Conservation (phyloP, 2,113 vertebrate species). For the Rhizomys pruinosus region DNA sequence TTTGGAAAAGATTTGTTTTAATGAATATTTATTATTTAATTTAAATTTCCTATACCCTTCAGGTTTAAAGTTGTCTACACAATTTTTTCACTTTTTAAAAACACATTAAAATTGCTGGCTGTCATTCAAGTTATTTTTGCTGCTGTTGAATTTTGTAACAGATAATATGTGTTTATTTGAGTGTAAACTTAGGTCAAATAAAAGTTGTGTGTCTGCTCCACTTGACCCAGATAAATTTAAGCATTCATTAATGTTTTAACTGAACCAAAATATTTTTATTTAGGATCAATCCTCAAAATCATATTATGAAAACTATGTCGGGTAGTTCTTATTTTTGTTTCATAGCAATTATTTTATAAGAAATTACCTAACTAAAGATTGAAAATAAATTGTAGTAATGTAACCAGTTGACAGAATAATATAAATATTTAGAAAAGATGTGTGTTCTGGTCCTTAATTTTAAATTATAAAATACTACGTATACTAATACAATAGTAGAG, state of each 20-base stretch:
- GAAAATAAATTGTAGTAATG: not conserved
- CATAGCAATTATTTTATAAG: not conserved
- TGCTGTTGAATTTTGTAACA: not conserved
- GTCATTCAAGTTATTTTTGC: not conserved
- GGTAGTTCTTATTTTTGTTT: not conserved
- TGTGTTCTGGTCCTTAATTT: not conserved
- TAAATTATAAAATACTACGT: not conserved
- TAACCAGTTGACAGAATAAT: not conserved
- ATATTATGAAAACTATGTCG: not conserved
- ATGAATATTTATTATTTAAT: conserved; percentile 47
- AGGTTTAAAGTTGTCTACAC: not conserved
- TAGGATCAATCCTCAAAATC: not conserved
- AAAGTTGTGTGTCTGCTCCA: not conserved
- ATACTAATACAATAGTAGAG: not conserved
- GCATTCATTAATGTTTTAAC: not conserved
- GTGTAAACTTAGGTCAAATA: conserved; percentile 43
- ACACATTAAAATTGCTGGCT: not conserved
- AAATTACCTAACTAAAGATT: not conserved
- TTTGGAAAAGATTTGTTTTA: not conserved
- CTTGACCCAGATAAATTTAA: not conserved
- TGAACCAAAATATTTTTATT: not conserved
- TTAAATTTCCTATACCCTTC: not conserved
- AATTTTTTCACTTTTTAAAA: not conserved
- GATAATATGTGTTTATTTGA: not conserved
- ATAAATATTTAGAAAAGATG: not conserved